Conservation (phyloP, 2,888 invertebrate genomes). For the Caenorhabditis plicata region DNA sequence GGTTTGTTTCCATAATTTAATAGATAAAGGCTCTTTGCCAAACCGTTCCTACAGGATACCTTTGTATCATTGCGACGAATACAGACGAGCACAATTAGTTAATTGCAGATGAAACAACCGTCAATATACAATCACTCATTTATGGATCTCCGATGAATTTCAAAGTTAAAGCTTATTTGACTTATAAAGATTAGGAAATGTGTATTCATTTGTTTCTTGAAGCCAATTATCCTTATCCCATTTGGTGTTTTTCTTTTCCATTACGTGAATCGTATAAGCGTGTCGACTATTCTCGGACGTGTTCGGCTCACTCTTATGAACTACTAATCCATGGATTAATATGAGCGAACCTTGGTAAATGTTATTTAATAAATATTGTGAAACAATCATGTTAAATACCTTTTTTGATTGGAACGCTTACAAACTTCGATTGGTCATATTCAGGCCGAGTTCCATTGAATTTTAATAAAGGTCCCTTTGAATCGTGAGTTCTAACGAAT, state of each 20-base stretch:
- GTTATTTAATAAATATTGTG: too few species aligned
- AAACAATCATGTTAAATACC: too few species aligned
- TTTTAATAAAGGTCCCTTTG: slow-evolving; percentile 46
- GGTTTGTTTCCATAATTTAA: not conserved
- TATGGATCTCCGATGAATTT: not conserved
- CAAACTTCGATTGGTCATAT: slow-evolving; percentile 75
- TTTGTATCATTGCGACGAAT: too few species aligned
- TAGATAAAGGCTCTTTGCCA: too few species aligned
- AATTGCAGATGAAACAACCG: not conserved
- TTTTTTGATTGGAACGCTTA: slow-evolving; percentile 76
- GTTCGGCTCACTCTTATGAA: slow-evolving; percentile 88
- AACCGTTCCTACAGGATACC: too few species aligned
- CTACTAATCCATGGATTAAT: slow-evolving; percentile 86
- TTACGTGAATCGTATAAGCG: slow-evolving; percentile 91
- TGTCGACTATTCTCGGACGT: slow-evolving; percentile 81
- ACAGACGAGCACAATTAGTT: too few species aligned
- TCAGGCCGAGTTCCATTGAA: slow-evolving; percentile 56
- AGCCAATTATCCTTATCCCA: slow-evolving; percentile 75
- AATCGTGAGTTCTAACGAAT: slow-evolving; percentile 52
- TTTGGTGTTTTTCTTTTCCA: slow-evolving; percentile 77
- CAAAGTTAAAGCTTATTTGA: not conserved
- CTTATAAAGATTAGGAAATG: slow-evolving; percentile 52
- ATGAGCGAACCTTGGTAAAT: slow-evolving; percentile 86
- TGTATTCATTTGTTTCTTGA: slow-evolving; percentile 53
- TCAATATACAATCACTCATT: not conserved